Conservation (phyloP, 2,797 vertebrate species). For the Enteromius fasciolatus region DNA sequence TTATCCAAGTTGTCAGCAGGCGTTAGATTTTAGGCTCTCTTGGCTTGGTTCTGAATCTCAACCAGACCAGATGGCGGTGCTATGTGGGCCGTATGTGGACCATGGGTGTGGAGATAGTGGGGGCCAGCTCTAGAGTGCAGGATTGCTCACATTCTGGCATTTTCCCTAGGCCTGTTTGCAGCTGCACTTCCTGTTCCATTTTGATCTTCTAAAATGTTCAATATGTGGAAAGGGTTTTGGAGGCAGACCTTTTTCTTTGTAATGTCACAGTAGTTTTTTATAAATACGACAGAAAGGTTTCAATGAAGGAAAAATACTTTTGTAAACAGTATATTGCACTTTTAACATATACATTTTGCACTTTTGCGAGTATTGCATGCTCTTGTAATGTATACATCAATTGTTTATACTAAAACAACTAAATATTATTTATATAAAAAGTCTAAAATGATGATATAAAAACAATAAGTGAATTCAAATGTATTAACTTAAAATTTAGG, state of each 20-base stretch:
- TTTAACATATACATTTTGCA: neutral
- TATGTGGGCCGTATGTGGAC: slow-evolving; percentile 59
- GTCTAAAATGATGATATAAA: neutral
- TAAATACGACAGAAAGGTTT: slow-evolving; percentile 27
- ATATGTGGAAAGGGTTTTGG: slow-evolving; percentile 64
- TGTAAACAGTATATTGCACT: neutral
- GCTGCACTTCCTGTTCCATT: slow-evolving; percentile 65
- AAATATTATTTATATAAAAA: neutral
- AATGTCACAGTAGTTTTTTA: slow-evolving; percentile 53
- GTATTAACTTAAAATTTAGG: neutral
- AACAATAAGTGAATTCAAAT: neutral
- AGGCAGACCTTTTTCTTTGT: slow-evolving; percentile 12
- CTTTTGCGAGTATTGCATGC: neutral
- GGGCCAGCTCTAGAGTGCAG: slow-evolving; percentile 66
- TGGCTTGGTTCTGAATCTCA: slow-evolving; percentile 77
- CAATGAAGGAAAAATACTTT: neutral
- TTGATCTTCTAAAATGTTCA: slow-evolving; percentile 76
- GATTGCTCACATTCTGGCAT: slow-evolving; percentile 75
- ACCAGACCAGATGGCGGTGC: slow-evolving; percentile 78
- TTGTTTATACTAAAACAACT: neutral
- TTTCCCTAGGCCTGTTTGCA: slow-evolving; percentile 67
- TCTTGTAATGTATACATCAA: neutral
- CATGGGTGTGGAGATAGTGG: slow-evolving; percentile 52
- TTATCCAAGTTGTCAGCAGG: slow-evolving; percentile 70
- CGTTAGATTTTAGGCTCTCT: slow-evolving; percentile 72